Base-by-base conservation (phyloP, 2,797 vertebrate genomes). In the Meda fulgida region DNA sequence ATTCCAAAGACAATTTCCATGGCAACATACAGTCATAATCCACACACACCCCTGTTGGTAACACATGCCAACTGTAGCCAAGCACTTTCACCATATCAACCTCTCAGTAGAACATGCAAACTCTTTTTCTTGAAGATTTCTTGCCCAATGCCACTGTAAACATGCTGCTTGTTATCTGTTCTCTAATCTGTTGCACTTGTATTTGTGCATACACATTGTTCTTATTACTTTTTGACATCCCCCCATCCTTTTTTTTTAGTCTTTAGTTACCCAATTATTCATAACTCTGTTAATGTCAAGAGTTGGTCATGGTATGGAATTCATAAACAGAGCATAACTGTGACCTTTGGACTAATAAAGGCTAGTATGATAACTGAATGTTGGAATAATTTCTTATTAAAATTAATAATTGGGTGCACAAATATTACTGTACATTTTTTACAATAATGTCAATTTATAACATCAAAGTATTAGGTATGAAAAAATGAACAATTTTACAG, bases 71-170 rank as follows among this genome's bases (percentile, higher is more conserved):
- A 71, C 67, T 6, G 9, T 21, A 71, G 60, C 60, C 71, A 53
- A 51, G 43, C 58, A 51, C 31, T 83, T 83, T 66, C 10, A 63
- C 83, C 75, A 84, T 84, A 60, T 67, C 29, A 79, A 79, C 75
- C 65, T 48, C 36, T 79, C 66, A 84, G 66, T 67, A 36, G 51
- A 63, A 78, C 29, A 71, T 29, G 58, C 26, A 71, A 78, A 38
- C 51, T 16, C 5, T 7, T n/a, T n/a, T n/a, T n/a, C n/a, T n/a
- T n/a, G n/a, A n/a, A 60, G 36, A 19, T 34, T 78, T 70, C 29
- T 69, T 84, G 21, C 38, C 51, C 51, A 60, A 34, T 69, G 21
- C 29, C 76, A 26, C 26, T 70, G 19, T n/a, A 43, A 58, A 26
- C 36, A 78, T 84, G 65, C 51, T 58, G 75, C 43, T 78, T 60